Evolutionary conservation across 2,113 vertebrate species (phyloP).

Genomic region (Ammodytes dubius): DNA sequence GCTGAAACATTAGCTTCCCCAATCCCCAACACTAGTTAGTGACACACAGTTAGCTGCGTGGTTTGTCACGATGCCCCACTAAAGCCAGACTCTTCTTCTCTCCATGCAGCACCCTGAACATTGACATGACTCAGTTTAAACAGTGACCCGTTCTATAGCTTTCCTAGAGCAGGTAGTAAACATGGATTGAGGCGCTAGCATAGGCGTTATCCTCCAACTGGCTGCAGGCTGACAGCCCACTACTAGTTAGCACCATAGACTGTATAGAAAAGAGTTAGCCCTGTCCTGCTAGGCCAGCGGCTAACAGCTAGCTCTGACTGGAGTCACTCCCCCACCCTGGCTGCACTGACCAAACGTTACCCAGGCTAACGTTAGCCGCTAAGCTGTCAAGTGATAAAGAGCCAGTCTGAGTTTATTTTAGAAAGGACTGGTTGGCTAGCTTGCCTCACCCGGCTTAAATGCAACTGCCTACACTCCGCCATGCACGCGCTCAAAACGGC

Average conservation of each 20-base stretch:
- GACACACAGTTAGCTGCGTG: neutral
- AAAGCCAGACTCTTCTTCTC: neutral
- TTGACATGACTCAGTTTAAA: neutral
- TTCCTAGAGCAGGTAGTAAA: neutral
- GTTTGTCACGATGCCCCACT: neutral
- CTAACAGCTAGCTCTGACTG: neutral
- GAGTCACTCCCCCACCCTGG: slow-evolving; percentile 25
- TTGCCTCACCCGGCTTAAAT: neutral
- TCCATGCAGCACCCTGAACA: neutral
- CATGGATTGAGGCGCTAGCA: neutral
- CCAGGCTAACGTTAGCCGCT: slow-evolving; percentile 46
- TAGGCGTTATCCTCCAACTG: neutral
- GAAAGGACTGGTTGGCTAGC: neutral
- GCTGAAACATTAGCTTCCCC: no score
- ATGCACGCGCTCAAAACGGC: neutral
- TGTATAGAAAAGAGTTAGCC: no score
- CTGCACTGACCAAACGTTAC: neutral
- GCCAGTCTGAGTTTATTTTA: slow-evolving; percentile 23
- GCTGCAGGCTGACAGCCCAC: neutral
- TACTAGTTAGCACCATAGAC: neutral
- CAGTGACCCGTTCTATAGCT: no score
- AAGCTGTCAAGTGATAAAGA: slow-evolving; percentile 31
- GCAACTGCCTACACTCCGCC: no score
- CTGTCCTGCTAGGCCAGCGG: slow-evolving; percentile 33
- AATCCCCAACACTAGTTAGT: no score